A percentile compares a stretch with the other conserved stretches of the same genome.
Conservation (phyloP, 2,888 invertebrate genomes). For the Agriotes lineatus region DNA sequence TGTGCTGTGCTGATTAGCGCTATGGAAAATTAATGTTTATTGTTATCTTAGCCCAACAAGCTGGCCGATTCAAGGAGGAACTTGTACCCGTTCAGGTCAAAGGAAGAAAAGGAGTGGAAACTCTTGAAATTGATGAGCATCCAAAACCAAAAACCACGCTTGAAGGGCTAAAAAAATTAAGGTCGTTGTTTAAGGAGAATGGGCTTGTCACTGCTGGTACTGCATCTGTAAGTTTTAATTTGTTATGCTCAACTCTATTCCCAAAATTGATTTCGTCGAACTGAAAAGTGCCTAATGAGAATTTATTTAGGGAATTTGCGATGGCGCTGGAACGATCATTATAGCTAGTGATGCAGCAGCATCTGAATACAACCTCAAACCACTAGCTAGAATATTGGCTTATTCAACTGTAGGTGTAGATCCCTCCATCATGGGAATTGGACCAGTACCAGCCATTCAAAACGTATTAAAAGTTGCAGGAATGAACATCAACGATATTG, state of each 20-base stretch:
- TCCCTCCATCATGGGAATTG: conserved; percentile 98
- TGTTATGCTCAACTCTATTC: background rate
- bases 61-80: conserved; percentile 91
- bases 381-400: conserved; percentile 90
- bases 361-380: conserved; percentile 83
- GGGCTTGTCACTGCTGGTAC: conserved; percentile 95
- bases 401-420: conserved; percentile 96
- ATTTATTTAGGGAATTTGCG: conserved; percentile 87
- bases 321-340: conserved; percentile 95
- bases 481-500: conserved; percentile 86
- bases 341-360: conserved; percentile 93
- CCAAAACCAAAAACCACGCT: conserved; percentile 90
- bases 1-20: conserved; percentile 57
- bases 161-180: conserved; percentile 87
- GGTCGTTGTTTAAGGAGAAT: conserved; percentile 92
- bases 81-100: conserved; percentile 88
- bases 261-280: no score
- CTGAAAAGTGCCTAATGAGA: no score
- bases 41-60: conserved; percentile 79
- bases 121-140: conserved; percentile 90
- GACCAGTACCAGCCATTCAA: conserved; percentile 94
- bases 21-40: background rate
- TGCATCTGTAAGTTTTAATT: conserved; percentile 80
- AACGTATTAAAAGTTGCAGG: conserved; percentile 85
- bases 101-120: conserved; percentile 84